These are phyloP conservation scores for Clarias magur DNA, from an alignment of 2,113 vertebrate genomes.

Conservation along the genomic window DNA sequence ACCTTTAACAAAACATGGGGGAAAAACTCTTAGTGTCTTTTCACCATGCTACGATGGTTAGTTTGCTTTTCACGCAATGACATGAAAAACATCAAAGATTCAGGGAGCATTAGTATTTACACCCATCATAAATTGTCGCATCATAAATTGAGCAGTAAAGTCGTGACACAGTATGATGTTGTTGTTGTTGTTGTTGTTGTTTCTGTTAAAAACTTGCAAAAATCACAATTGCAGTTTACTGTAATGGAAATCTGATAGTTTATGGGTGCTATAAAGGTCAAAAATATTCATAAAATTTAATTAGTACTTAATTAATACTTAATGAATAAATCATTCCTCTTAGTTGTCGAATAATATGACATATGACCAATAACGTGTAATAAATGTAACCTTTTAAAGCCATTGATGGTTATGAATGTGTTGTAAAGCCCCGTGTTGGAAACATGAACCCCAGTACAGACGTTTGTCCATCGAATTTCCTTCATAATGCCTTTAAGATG, in stretches of 20 bases:
- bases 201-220: background rate
- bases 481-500: constrained; percentile 14
- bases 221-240: background rate
- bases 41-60: too few species aligned
- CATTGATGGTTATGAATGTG: background rate
- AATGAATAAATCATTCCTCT: background rate
- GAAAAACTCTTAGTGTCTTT: too few species aligned
- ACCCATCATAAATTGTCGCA: background rate
- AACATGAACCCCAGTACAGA: background rate
- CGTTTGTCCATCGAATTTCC: background rate
- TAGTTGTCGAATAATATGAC: background rate
- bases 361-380: background rate
- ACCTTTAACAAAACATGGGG: too few species aligned
- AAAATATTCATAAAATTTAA: background rate
- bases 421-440: background rate
- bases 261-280: background rate
- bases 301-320: too few species aligned
- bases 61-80: too few species aligned
- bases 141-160: background rate
- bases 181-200: too few species aligned
- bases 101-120: background rate
- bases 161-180: too few species aligned
- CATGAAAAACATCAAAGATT: background rate
- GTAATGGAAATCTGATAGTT: background rate
- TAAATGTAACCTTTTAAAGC: background rate